Evolutionary conservation across 2,797 vertebrate genomes (phyloP), one percentile per base, ranked within the genome.

Genomic region (Carduelis carduelis): DNA sequence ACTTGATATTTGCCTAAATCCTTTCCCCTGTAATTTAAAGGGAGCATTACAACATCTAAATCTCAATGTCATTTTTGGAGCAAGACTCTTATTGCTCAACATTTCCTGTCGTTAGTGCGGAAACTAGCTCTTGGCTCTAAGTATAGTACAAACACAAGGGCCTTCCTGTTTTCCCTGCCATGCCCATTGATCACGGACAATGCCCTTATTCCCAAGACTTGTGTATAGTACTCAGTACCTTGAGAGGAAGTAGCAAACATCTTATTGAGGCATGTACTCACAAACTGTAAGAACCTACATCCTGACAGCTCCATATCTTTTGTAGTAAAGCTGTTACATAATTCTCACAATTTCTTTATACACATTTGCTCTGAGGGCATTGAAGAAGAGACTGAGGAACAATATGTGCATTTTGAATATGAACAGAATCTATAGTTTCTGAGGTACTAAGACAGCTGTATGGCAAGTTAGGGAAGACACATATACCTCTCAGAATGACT

Each of bases 81-180:
- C 56, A 91, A 59, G 64, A 43, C 21, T 80, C 57, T 79, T 60
- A 69, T 83, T 93, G 43, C 89, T 96, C 71, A 93, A 96, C 55
- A 28, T 92, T 96, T 96, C 91, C 89, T 92, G 75, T 89, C 4
- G 0, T 92, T 93, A 94, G 82, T 89, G 82, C 19, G 41, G 95
- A 96, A 96, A 87, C 71, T 23, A 82, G 71, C 28, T 82, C 90
- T 93, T 96, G 89, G 83, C 95, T 92, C 82, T 83, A 94, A 95
- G 74, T 76, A 83, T 69, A 91, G 69, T 37, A 91, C 65, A 95
- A 92, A 84, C 76, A 94, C 80, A 94, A 93, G 74, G 80, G 55
- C 79, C 78, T 97, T 97, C 90, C 94, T 97, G 91, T 96, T 96
- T 95, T 92, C 72, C 86, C 7, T 79, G 74, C 78, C 59, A 46